These are phyloP conservation scores for Apostichopus californicus DNA, from an alignment of 35 echinoderm and acorn worm genomes.

Conservation along the genomic window DNA sequence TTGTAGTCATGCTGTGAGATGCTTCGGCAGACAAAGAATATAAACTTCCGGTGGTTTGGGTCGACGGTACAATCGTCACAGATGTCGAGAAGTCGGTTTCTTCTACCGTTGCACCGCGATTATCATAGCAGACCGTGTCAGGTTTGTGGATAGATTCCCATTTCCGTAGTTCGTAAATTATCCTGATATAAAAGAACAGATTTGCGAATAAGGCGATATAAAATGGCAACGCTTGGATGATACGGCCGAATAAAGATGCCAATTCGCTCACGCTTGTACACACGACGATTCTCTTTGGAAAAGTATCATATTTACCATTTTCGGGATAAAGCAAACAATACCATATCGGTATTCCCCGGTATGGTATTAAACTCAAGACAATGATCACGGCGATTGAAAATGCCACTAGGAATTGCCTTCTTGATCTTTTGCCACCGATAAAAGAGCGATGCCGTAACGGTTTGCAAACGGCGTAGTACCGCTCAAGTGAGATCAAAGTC, in stretches of 20 bases:
- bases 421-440: background rate
- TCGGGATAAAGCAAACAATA: background rate
- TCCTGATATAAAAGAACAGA: background rate
- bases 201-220: background rate
- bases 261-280: background rate
- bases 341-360: background rate
- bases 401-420: background rate
- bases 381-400: background rate
- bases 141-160: background rate
- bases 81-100: background rate
- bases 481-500: slow-evolving; percentile 4
- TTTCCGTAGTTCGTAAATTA: background rate
- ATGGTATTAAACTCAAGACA: background rate
- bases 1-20: background rate
- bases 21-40: background rate
- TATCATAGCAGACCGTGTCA: background rate
- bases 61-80: too few relatives aligned
- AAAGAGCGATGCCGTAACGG: background rate
- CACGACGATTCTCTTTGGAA: background rate
- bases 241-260: background rate
- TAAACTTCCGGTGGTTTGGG: background rate
- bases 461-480: slow-evolving; percentile 18
- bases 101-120: background rate
- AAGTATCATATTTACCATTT: background rate
- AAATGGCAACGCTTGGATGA: background rate